Evolutionary conservation across 2,797 vertebrate genomes (phyloP).

Genomic region (Danio kyathit): DNA sequence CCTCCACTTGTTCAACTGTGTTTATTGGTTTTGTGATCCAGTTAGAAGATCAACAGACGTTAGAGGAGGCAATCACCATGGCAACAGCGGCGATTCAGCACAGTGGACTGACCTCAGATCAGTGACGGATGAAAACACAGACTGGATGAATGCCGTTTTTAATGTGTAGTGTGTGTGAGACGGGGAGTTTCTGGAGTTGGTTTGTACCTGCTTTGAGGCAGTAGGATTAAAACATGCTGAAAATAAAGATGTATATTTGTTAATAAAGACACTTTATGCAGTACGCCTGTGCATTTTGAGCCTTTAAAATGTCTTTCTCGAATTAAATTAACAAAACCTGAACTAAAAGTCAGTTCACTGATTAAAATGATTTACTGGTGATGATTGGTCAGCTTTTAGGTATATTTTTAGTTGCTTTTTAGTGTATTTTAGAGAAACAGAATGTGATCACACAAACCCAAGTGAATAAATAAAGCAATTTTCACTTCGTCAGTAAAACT

Average conservation of each 20-base stretch:
- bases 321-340: neutral
- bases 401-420: no score
- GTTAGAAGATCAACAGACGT: constrained; percentile 80
- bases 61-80: constrained; percentile 78
- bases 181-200: neutral
- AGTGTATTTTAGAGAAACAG: no score
- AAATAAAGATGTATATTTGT: constrained; percentile 51
- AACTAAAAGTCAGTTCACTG: neutral
- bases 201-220: constrained; percentile 31
- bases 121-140: neutral
- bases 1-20: neutral
- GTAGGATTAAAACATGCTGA: constrained; percentile 25
- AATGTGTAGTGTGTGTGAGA: neutral
- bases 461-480: no score
- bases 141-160: neutral
- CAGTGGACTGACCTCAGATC: constrained; percentile 62
- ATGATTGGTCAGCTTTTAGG: no score
- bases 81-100: constrained; percentile 76
- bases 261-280: constrained; percentile 52
- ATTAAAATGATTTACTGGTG: no score
- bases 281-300: neutral
- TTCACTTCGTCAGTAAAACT: no score
- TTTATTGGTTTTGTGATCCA: constrained; percentile 49
- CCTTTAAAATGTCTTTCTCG: neutral
- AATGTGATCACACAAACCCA: no score